Conservation (phyloP, 1,140 invertebrate species). For the Parapsyche elsis region DNA sequence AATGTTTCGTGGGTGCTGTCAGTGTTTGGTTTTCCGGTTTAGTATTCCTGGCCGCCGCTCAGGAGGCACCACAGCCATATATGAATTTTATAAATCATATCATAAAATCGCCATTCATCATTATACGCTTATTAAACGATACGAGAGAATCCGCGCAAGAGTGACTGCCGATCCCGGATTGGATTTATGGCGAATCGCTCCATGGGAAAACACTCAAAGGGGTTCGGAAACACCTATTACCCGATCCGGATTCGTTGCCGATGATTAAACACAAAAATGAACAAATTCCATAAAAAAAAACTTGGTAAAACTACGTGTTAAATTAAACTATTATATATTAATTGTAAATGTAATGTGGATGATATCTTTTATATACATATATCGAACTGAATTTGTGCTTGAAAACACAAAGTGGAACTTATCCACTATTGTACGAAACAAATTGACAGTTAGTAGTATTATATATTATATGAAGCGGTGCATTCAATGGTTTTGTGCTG, state of each 20-base stretch:
- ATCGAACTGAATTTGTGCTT: too few species aligned
- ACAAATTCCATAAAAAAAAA: too few species aligned
- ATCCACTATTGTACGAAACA: too few species aligned
- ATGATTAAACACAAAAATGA: too few species aligned
- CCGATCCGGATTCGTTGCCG: background rate
- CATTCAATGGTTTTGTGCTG: too few species aligned
- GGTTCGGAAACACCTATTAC: conserved; percentile 21
- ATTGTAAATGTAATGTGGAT: too few species aligned
- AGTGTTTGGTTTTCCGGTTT: background rate
- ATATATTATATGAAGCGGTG: too few species aligned
- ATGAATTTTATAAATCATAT: conserved; percentile 51
- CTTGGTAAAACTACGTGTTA: too few species aligned
- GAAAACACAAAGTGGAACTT: too few species aligned
- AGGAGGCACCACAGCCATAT: conserved; percentile 23
- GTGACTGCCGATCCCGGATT: conserved; percentile 37
- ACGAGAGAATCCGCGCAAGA: conserved; percentile 37
- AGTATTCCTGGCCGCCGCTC: background rate
- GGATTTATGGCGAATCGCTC: conserved; percentile 28
- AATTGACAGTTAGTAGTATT: too few species aligned
- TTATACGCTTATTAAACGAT: conserved; percentile 51
- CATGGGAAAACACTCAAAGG: conserved; percentile 34
- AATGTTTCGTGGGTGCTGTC: background rate
- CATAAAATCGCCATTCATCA: conserved; percentile 52
- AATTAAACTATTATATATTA: too few species aligned
- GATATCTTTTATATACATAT: too few species aligned